A percentile compares a stretch with the other conserved stretches of the same genome.
phyloP scores from a whole-genome alignment of 1,140 invertebrate genomes.

The Sarcophaga peregrina region DNA sequence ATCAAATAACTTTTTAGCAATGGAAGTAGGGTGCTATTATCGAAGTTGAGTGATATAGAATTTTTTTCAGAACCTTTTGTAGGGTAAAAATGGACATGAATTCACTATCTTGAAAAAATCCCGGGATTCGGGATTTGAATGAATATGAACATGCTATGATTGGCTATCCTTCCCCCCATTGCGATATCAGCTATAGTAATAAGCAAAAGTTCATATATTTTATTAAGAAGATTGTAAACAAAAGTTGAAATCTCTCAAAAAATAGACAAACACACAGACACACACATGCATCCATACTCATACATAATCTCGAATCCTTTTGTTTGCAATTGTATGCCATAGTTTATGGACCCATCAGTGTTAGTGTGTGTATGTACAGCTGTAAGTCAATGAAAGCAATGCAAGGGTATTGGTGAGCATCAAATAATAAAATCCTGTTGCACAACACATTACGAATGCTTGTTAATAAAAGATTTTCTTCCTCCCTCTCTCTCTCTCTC shows the following conservation, averaged over 20 bases:
- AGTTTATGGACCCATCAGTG: background rate
- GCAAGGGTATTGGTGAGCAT: background rate
- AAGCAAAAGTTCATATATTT: conserved; percentile 9
- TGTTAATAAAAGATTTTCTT: no score
- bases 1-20: no score
- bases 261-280: no score
- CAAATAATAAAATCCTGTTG: conserved; percentile 9
- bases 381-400: no score
- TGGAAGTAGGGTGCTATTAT: no score
- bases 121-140: no score
- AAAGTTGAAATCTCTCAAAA: background rate
- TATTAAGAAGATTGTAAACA: conserved; percentile 10
- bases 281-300: background rate
- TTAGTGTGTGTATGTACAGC: background rate
- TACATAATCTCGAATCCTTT: background rate
- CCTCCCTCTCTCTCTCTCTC: no score
- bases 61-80: no score
- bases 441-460: background rate
- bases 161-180: background rate
- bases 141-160: no score
- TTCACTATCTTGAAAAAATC: no score
- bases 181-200: background rate
- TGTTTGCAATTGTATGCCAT: background rate
- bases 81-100: no score
- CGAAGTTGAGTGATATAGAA: no score